Percentiles rank a stretch among this genome's conserved stretches.
Evolutionary conservation across 2,113 vertebrate genomes (phyloP).

Genomic region (Genyomyrus donnyi): DNA sequence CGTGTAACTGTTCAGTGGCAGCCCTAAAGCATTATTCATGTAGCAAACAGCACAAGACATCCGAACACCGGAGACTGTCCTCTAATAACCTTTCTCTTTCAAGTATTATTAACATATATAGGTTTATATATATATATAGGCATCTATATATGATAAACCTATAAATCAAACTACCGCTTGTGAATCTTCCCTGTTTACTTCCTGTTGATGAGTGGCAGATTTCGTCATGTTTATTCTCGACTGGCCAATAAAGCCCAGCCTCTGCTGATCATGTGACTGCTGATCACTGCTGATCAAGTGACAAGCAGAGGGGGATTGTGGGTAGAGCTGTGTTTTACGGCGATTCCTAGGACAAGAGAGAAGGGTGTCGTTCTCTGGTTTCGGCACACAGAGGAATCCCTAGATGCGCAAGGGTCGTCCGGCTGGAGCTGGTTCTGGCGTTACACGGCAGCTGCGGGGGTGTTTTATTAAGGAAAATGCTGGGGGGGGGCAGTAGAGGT

Average conservation of each 20-base stretch:
- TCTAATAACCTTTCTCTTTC: background rate
- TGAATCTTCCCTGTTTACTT: background rate
- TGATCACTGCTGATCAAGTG: conserved; percentile 2
- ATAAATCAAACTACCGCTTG: background rate
- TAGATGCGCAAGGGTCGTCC: conserved; percentile 19
- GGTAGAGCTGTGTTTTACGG: background rate
- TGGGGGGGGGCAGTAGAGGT: conserved; percentile 43
- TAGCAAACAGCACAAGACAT: conserved; percentile 1
- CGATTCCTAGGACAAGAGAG: background rate
- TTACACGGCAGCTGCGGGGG: conserved; percentile 19
- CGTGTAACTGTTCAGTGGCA: conserved; percentile 39
- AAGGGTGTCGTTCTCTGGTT: background rate
- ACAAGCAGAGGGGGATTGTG: background rate
- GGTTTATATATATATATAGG: too few relatives aligned
- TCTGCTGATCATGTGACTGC: background rate
- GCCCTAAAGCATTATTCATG: conserved; percentile 47
- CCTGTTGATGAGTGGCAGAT: background rate
- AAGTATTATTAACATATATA: background rate
- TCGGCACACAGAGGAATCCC: conserved; percentile 42
- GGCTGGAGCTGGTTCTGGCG: background rate
- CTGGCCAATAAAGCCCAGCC: conserved; percentile 23
- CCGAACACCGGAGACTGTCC: background rate
- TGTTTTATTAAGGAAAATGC: conserved; percentile 53
- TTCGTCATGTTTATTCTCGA: background rate
- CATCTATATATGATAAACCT: background rate